Percentiles rank a stretch among this genome's conserved stretches.
phyloP scores from a whole-genome alignment of 2,797 vertebrate species.

The Hydrolagus colliei region DNA sequence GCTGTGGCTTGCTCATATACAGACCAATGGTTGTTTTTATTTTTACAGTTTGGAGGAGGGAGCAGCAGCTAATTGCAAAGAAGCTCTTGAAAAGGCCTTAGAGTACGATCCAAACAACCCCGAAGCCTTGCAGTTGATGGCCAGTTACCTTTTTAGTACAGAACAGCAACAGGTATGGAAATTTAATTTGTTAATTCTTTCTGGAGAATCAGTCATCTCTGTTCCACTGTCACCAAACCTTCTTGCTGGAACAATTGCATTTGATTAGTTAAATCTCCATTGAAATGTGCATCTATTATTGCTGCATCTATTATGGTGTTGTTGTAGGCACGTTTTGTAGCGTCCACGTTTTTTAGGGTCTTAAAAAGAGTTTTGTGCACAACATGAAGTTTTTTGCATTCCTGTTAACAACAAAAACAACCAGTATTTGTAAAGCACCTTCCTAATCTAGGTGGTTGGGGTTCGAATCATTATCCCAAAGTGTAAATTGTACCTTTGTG shows the following conservation, averaged over 20 bases:
- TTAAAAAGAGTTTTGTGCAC: slow-evolving; percentile 27
- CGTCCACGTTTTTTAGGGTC: neutral
- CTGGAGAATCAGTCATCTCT: neutral
- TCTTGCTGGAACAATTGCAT: slow-evolving; percentile 57
- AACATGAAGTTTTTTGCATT: slow-evolving; percentile 32
- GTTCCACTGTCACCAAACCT: neutral
- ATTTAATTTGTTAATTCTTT: neutral
- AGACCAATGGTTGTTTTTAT: neutral
- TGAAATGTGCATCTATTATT: neutral
- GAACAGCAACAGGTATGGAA: slow-evolving; percentile 44
- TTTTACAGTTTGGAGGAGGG: slow-evolving; percentile 52
- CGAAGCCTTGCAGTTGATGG: slow-evolving; percentile 73
- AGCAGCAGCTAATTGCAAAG: slow-evolving; percentile 62
- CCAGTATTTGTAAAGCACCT: slow-evolving; percentile 33
- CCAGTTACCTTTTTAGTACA: slow-evolving; percentile 73
- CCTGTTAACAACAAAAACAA: slow-evolving; percentile 8
- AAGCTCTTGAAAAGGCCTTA: slow-evolving; percentile 62
- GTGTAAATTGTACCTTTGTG: neutral
- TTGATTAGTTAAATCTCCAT: slow-evolving; percentile 43
- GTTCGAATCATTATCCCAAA: neutral
- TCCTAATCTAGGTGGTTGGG: slow-evolving; percentile 14
- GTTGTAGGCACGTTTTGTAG: too few relatives aligned
- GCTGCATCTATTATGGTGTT: neutral
- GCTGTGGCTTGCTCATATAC: too few relatives aligned
- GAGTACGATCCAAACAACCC: slow-evolving; percentile 63